A percentile compares a stretch with the other conserved stretches of the same genome.
Evolutionary conservation across 1,140 invertebrate species (phyloP).

Genomic region (Sycophila sp.): DNA sequence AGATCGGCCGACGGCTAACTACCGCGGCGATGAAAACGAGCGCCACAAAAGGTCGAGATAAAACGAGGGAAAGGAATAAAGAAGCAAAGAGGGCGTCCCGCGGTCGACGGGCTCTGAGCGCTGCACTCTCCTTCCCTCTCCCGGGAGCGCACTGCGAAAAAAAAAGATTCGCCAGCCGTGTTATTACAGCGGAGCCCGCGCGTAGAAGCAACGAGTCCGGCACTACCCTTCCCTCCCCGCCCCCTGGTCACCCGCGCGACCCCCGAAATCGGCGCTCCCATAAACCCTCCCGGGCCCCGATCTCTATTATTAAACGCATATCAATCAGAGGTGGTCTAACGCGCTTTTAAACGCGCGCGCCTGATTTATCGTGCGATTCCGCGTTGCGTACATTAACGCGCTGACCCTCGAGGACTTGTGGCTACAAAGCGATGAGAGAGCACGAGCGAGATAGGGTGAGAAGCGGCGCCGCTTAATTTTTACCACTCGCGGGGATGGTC

Average conservation of each 20-base stretch:
- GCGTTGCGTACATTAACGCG: constrained; percentile 19
- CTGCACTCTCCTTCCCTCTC: no score
- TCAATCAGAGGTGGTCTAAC: constrained; percentile 60
- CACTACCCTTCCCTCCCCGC: no score
- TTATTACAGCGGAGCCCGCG: constrained; percentile 53
- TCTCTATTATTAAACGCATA: constrained; percentile 66
- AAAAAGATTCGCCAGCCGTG: constrained; percentile 58
- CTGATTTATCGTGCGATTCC: constrained; percentile 56
- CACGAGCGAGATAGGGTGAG: neutral
- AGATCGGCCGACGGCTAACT: no score
- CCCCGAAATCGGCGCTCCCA: constrained; percentile 25
- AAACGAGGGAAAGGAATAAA: constrained; percentile 45
- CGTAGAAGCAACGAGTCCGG: no score
- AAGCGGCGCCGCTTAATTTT: neutral
- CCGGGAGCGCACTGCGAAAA: constrained; percentile 50
- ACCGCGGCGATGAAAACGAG: neutral
- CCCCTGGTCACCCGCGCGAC: constrained; percentile 8
- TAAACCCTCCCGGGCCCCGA: constrained; percentile 37
- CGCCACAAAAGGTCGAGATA: no score
- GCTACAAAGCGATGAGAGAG: neutral
- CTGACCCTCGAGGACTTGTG: constrained; percentile 6
- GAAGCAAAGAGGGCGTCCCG: constrained; percentile 50
- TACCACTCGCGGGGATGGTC: neutral
- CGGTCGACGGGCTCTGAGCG: constrained; percentile 16
- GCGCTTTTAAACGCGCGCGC: constrained; percentile 58